Conservation (phyloP, 2,113 vertebrate species). For the Hipposideros armiger region DNA sequence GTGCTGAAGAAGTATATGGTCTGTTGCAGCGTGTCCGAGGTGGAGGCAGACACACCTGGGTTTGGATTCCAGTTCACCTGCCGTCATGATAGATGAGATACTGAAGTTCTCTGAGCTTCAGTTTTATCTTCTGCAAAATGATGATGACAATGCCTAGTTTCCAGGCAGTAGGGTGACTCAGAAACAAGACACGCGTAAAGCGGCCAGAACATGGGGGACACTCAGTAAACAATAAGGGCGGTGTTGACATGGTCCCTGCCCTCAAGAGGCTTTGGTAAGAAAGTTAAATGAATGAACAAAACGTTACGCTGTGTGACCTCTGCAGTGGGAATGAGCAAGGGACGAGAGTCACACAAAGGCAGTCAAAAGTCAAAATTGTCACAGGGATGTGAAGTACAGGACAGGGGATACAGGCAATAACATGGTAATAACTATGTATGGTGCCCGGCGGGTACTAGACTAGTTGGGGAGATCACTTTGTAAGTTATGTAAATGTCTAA, state of each 20-base stretch:
- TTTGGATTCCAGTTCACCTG: neutral
- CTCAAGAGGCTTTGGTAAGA: neutral
- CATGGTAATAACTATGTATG: no score
- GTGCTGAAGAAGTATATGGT: accelerated
- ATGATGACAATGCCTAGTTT: neutral
- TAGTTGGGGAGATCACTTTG: no score
- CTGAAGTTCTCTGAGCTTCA: neutral
- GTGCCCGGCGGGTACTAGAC: no score
- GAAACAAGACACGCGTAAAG: neutral
- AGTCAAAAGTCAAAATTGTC: neutral
- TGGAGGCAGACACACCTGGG: neutral
- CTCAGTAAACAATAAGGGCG: neutral
- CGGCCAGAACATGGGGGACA: neutral
- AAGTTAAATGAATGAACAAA: neutral
- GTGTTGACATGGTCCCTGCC: neutral
- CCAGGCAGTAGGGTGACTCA: neutral
- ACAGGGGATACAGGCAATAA: no score
- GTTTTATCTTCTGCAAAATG: neutral
- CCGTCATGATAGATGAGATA: neutral
- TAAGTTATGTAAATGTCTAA: no score
- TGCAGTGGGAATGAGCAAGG: neutral
- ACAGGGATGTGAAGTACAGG: no score
- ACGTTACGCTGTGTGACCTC: neutral
- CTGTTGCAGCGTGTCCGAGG: accelerated
- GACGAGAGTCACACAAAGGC: accelerated